Percentiles rank a stretch among this genome's conserved stretches.
These are phyloP conservation scores for Agriotes lineatus DNA, from an alignment of 2,888 invertebrate species.

Conservation along the genomic window DNA sequence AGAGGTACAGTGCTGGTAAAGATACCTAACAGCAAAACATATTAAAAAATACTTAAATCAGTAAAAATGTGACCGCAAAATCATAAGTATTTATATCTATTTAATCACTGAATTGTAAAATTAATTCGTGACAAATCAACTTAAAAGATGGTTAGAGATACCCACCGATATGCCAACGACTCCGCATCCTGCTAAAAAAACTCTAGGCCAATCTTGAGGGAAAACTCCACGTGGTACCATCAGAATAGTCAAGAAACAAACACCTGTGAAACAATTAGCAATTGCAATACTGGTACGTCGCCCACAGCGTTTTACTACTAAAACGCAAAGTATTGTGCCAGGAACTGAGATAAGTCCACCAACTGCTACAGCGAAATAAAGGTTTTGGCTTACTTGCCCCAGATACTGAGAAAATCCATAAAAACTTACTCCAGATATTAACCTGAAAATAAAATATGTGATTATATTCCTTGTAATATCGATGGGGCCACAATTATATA, in stretches of 20 bases:
- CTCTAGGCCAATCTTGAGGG: constrained; percentile 69
- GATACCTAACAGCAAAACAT: too few relatives aligned
- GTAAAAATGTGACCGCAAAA: too few relatives aligned
- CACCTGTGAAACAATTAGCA: constrained; percentile 67
- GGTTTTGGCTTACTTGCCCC: constrained; percentile 69
- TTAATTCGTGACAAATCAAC: too few relatives aligned
- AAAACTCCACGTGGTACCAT: constrained; percentile 66
- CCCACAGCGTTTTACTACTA: constrained; percentile 67
- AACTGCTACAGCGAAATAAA: constrained; percentile 69
- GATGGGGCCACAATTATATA: too few relatives aligned
- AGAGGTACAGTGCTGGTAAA: constrained; percentile 75
- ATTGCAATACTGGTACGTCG: constrained; percentile 68
- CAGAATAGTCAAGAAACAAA: constrained; percentile 69
- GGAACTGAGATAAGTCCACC: constrained; percentile 70
- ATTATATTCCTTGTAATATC: too few relatives aligned
- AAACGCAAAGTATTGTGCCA: constrained; percentile 69
- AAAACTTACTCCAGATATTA: constrained; percentile 71
- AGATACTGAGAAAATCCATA: constrained; percentile 73
- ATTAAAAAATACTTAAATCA: too few relatives aligned
- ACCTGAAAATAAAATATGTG: too few relatives aligned
- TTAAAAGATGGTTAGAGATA: too few relatives aligned
- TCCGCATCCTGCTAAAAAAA: constrained; percentile 73
- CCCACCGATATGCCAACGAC: constrained; percentile 76
- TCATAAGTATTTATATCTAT: too few relatives aligned
- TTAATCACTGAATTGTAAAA: too few relatives aligned